Conservation (phyloP, 2,888 invertebrate species). For the Branchinecta sandiegonensis region DNA sequence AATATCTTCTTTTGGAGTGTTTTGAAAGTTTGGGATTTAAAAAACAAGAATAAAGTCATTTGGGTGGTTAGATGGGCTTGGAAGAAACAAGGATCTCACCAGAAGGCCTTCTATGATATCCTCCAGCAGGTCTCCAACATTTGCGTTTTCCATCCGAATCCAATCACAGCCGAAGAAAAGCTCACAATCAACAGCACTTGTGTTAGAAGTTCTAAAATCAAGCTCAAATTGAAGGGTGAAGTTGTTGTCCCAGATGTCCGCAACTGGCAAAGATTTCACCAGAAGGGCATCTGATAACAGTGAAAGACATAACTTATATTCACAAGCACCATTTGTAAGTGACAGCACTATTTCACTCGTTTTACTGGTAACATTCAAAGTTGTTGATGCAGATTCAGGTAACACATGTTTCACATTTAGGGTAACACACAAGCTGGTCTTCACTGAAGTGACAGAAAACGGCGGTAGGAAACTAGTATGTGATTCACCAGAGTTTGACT, state of each 20-base stretch:
- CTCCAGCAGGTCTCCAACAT: not conserved
- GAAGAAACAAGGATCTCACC: not conserved
- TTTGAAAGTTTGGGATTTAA: no score
- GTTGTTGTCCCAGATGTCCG: constrained; percentile 3
- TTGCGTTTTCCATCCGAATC: not conserved
- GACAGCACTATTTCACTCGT: not conserved
- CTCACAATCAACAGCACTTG: not conserved
- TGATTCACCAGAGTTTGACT: not conserved
- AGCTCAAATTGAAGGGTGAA: constrained; percentile 1
- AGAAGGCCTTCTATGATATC: not conserved
- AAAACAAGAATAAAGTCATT: no score
- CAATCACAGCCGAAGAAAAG: not conserved
- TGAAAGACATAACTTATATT: constrained; percentile 8
- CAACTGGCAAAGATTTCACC: not conserved
- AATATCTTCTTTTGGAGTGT: no score
- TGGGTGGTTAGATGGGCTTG: no score
- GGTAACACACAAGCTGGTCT: not conserved
- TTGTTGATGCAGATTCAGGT: not conserved
- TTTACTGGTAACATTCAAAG: not conserved
- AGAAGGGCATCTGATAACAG: not conserved
- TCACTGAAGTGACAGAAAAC: not conserved
- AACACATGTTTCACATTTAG: constrained; percentile 9
- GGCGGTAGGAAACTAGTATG: not conserved
- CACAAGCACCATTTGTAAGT: not conserved
- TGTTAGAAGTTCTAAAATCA: constrained; percentile 8